Percentiles rank a stretch among this genome's conserved stretches.
Conservation (phyloP, 2,797 vertebrate genomes). For the Catostomus latipinnis region DNA sequence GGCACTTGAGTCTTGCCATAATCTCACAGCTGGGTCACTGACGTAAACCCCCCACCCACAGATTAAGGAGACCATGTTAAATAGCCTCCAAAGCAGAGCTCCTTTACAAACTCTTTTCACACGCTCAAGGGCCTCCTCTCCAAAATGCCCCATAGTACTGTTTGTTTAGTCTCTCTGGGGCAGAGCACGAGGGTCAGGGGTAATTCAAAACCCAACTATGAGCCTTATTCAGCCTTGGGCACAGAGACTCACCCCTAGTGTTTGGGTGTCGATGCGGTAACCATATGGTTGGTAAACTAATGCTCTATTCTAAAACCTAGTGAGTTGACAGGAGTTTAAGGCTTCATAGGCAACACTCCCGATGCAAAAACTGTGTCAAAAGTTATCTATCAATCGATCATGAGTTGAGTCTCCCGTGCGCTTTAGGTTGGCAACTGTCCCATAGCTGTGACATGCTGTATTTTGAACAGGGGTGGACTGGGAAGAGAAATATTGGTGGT, state of each 20-base stretch:
- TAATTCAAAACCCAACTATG: constrained; percentile 51
- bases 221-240: constrained; percentile 34
- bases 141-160: constrained; percentile 67
- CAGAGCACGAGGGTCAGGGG: constrained; percentile 42
- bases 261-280: constrained; percentile 27
- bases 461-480: no score
- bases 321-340: no score
- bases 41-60: constrained; percentile 46
- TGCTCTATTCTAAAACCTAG: neutral
- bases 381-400: no score
- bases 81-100: constrained; percentile 29
- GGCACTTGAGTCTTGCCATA: constrained; percentile 61
- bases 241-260: constrained; percentile 11
- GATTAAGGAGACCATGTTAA: constrained; percentile 44
- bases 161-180: constrained; percentile 60
- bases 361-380: no score
- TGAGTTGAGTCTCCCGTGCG: no score
- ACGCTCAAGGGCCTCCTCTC: constrained; percentile 73
- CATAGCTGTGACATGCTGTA: no score
- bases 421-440: no score
- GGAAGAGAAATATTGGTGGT: no score
- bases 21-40: constrained; percentile 63
- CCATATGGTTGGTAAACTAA: constrained; percentile 34
- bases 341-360: no score
- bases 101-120: constrained; percentile 39